Evolutionary conservation across 2,113 vertebrate species (phyloP), one percentile per base, ranked within the genome.

Genomic region (Myiagra hebetior): DNA sequence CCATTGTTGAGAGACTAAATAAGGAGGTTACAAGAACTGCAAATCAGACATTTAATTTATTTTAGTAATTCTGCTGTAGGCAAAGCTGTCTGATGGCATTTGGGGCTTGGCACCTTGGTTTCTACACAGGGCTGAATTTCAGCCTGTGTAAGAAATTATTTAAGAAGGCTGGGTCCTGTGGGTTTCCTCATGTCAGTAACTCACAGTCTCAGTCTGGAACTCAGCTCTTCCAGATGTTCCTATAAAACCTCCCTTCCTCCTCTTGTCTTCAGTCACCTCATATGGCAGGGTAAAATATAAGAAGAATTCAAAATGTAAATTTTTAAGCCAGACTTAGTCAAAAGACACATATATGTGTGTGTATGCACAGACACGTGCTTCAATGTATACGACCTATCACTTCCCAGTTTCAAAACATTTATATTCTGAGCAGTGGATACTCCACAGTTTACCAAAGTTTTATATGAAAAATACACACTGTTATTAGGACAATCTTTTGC

Each of bases 301-400:
- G 44, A 44, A 41, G 49, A 80, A 83, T 42, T 91, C 21, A 26
- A 49, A 87, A 64, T 37, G 22, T 10, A 39, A 20, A 22, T 55
- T 81, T 73, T 89, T 73, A 4, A 30, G 56, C 27, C 5, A 55
- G 44, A 9, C 42, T 73, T 73, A 6, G 35, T 65, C 19, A 56
- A 35, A 68, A 59, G 6, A 30, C 13, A 8, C 8, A 2, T 35
- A 1, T 2, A 0, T 50, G 2, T 69, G 20, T 62, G 13, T 21
- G 10, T 28, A 1, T 37, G 56, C 10, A 53, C 3, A 57, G 17
- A 76, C 24, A 77, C 2, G 27, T 64, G 42, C 28, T 93, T 70
- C 67, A 49, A 16, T 11, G 13, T 33, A 2, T 21, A 26, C 11
- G 7, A 81, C 41, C 69, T 22, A 46, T 0, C 33, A 46, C 57